phyloP scores from a whole-genome alignment of 2,888 invertebrate genomes.

The Mycalesis mineus region DNA sequence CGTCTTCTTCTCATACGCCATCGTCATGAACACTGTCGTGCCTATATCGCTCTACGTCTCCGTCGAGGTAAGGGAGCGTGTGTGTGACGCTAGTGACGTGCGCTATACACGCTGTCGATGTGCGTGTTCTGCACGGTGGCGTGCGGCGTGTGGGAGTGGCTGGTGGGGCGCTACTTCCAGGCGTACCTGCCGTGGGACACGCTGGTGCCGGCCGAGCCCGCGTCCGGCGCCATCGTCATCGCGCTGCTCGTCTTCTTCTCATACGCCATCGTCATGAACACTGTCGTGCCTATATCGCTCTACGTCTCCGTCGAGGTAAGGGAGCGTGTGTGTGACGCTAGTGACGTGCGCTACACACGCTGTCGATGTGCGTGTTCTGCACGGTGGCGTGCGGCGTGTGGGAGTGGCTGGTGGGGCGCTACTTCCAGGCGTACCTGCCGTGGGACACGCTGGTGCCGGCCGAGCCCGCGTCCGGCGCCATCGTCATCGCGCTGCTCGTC shows the following conservation, averaged over 20 bases:
- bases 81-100: constrained; percentile 29
- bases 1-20: constrained; percentile 99
- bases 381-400: constrained; percentile 98
- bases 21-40: constrained; percentile 99
- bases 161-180: constrained; percentile 93
- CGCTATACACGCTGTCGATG: constrained; percentile 96
- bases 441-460: constrained; percentile 96
- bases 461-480: constrained; percentile 89
- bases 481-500: constrained; percentile 95
- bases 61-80: constrained; percentile 82
- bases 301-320: constrained; percentile 95
- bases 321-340: neutral
- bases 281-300: constrained; percentile 99
- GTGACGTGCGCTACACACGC: constrained; percentile 86
- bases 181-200: constrained; percentile 96
- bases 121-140: constrained; percentile 98
- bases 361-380: constrained; percentile 98
- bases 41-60: constrained; percentile 99
- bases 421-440: constrained; percentile 93
- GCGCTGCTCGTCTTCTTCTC: constrained; percentile 99
- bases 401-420: constrained; percentile 92
- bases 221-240: constrained; percentile 92
- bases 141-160: constrained; percentile 96
- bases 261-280: constrained; percentile 99
- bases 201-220: constrained; percentile 89